A percentile compares a stretch with the other conserved stretches of the same genome.
Evolutionary conservation across 1,140 invertebrate genomes (phyloP).

Genomic region (Neotoxoptera formosana): DNA sequence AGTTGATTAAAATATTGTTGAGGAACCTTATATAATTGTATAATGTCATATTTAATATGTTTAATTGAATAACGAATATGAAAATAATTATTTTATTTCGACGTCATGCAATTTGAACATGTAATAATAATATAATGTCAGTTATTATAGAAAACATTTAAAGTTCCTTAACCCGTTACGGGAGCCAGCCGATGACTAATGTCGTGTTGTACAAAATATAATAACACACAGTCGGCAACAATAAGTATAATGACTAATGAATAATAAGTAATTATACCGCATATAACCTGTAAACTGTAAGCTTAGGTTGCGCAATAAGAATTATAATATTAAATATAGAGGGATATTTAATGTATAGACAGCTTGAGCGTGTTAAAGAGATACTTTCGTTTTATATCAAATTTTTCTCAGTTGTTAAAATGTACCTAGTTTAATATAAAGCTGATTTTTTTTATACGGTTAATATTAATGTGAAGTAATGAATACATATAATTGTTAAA

Average conservation of each 20-base stretch:
- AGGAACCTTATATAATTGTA: neutral
- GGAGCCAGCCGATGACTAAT: neutral
- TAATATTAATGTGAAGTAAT: neutral
- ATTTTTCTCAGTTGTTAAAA: neutral
- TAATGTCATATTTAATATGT: constrained; percentile 27
- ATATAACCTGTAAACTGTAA: neutral
- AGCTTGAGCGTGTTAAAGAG: neutral
- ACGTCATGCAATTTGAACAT: constrained; percentile 44
- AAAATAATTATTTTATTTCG: constrained; percentile 44
- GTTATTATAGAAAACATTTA: constrained; percentile 47
- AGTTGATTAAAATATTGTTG: neutral
- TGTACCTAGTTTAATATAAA: neutral
- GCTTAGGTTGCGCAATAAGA: neutral
- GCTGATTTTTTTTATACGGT: neutral
- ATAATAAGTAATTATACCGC: neutral
- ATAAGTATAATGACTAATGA: constrained; percentile 14
- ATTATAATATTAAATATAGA: neutral
- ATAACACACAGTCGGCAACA: neutral
- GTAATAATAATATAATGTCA: constrained; percentile 40
- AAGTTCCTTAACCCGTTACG: constrained; percentile 42
- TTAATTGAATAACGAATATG: constrained; percentile 44
- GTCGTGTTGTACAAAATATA: neutral
- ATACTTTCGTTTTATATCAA: neutral
- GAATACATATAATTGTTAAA: neutral
- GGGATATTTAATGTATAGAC: neutral